phyloP scores from a whole-genome alignment of 2,797 vertebrate genomes.

The Siniperca obscura region DNA sequence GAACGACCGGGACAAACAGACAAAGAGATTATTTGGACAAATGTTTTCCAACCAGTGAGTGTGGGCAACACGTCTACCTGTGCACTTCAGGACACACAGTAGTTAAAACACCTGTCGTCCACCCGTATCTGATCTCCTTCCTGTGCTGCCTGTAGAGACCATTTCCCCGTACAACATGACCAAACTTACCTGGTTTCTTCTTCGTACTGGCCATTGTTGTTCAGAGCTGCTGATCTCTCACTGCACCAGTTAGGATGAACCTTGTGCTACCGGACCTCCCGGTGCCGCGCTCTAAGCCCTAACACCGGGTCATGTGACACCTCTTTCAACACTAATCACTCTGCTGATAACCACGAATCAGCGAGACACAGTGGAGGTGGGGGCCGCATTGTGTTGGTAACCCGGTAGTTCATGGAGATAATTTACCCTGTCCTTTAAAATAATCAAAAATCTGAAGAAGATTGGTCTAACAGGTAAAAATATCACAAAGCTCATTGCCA shows the following conservation, averaged over 20 bases:
- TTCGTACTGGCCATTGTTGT: constrained; percentile 77
- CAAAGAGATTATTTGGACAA: not conserved
- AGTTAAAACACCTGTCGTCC: not conserved
- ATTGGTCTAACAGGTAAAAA: not conserved
- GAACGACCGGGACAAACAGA: not conserved
- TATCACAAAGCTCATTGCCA: not conserved
- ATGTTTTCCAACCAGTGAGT: not conserved
- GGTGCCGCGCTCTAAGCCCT: constrained; percentile 77
- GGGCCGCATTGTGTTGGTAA: not conserved
- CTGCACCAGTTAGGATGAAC: constrained; percentile 5
- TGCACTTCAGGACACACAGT: not conserved
- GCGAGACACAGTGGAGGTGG: not conserved
- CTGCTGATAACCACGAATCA: constrained; percentile 30
- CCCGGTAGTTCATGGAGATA: not conserved
- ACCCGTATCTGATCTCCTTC: not conserved
- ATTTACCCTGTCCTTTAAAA: not conserved
- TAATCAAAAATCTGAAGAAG: not conserved
- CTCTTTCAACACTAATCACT: constrained; percentile 68
- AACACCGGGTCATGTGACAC: constrained; percentile 76
- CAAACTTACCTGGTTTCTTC: constrained; percentile 78
- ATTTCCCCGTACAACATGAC: rapidly evolving
- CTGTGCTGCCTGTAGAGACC: not conserved
- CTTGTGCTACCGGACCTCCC: constrained; percentile 51
- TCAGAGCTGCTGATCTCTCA: constrained; percentile 3
- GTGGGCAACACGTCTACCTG: not conserved